Conservation (phyloP, 2,888 invertebrate genomes). For the Hermodice carunculata region DNA sequence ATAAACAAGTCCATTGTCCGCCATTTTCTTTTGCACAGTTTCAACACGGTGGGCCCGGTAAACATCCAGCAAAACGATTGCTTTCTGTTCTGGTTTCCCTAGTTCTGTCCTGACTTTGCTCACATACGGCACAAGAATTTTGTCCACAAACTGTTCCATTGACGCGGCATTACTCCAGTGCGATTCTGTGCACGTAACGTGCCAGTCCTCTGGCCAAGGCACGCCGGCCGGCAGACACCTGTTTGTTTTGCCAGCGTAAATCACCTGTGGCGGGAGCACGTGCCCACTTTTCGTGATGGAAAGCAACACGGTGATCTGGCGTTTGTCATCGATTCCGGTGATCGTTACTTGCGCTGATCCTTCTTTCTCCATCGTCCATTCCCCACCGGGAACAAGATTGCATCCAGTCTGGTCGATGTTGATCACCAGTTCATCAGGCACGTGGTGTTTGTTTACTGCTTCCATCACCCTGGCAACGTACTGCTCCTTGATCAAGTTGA, state of each 20-base stretch:
- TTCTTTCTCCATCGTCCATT: constrained; percentile 31
- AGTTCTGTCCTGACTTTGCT: too few species aligned
- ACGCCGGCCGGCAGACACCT: too few species aligned
- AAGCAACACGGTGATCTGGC: too few species aligned
- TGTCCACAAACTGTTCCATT: too few species aligned
- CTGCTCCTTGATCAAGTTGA: constrained; percentile 20
- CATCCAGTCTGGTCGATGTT: constrained; percentile 41
- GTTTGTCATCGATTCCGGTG: too few species aligned
- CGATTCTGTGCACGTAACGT: too few species aligned
- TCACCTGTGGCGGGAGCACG: too few species aligned
- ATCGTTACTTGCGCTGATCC: neutral
- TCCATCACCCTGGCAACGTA: constrained; percentile 18
- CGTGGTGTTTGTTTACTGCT: constrained; percentile 11
- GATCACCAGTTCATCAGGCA: constrained; percentile 34
- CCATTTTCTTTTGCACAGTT: constrained; percentile 4
- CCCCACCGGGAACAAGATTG: constrained; percentile 36
- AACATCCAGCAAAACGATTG: constrained; percentile 14
- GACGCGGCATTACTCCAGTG: too few species aligned
- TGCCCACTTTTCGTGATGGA: too few species aligned
- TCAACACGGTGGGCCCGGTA: constrained; percentile 7
- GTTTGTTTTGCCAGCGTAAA: too few species aligned
- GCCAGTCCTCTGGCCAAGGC: too few species aligned
- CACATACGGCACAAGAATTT: too few species aligned
- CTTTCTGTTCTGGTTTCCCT: constrained; percentile 3
- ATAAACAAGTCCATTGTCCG: constrained; percentile 14